These are phyloP conservation scores for Tetrax tetrax DNA, from an alignment of 2,113 vertebrate genomes.

Conservation along the genomic window DNA sequence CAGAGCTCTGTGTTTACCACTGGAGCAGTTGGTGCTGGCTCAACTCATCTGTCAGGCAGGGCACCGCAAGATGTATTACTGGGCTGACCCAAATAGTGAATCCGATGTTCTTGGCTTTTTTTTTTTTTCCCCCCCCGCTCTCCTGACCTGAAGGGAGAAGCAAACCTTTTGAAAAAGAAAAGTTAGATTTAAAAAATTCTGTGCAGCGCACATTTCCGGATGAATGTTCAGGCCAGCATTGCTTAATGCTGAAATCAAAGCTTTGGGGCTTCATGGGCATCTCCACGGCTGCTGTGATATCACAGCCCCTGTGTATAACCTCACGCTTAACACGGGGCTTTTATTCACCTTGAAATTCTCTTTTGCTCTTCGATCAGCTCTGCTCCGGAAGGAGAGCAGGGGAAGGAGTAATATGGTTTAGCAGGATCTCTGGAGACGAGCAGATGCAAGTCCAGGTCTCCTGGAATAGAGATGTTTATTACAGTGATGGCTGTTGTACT, in stretches of 20 bases:
- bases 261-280: constrained; percentile 37
- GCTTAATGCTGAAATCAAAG: constrained; percentile 52
- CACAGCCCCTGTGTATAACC: not conserved
- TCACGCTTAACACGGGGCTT: constrained; percentile 33
- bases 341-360: constrained; percentile 47
- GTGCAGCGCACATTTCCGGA: not conserved
- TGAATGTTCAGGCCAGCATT: constrained; percentile 24
- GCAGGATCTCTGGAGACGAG: not conserved
- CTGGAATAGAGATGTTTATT: not conserved
- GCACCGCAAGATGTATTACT: constrained; percentile 39
- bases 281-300: constrained; percentile 38
- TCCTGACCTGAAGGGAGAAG: constrained; percentile 19
- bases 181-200: constrained; percentile 22
- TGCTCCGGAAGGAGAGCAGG: not conserved
- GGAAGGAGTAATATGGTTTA: not conserved
- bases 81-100: constrained; percentile 43
- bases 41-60: constrained; percentile 43
- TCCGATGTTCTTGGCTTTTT: not conserved
- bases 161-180: constrained; percentile 43
- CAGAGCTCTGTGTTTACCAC: constrained; percentile 17
- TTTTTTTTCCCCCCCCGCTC: not conserved
- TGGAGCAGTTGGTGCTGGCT: constrained; percentile 67
- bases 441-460: not conserved
- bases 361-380: constrained; percentile 18
- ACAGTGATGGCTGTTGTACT: not conserved